Conservation (phyloP, 2,113 vertebrate species). For the Hippocampus mohnikei region DNA sequence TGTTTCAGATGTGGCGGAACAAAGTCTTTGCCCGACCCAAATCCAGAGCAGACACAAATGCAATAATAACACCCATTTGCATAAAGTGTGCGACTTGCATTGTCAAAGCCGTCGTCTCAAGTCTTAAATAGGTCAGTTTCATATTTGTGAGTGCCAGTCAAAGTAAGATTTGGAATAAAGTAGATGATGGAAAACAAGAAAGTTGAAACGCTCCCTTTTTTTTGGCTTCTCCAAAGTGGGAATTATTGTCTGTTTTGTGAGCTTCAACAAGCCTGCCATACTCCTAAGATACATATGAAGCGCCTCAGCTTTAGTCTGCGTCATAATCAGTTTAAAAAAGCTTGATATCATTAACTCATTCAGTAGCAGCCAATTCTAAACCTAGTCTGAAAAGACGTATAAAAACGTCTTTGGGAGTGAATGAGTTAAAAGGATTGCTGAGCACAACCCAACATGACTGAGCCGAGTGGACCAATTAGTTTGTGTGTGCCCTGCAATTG, state of each 20-base stretch:
- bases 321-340: constrained; percentile 44
- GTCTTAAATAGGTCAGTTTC: constrained; percentile 42
- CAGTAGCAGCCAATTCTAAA: no score
- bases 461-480: background rate
- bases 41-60: constrained; percentile 18
- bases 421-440: no score
- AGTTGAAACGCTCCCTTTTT: background rate
- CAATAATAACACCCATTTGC: constrained; percentile 9
- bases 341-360: background rate
- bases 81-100: constrained; percentile 8
- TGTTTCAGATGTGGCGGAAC: constrained; percentile 1
- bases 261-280: constrained; percentile 28
- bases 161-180: constrained; percentile 28
- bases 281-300: constrained; percentile 17
- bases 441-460: background rate
- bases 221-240: constrained; percentile 8
- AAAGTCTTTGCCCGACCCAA: constrained; percentile 29
- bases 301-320: constrained; percentile 41
- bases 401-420: no score
- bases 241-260: constrained; percentile 15
- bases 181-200: constrained; percentile 1
- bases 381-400: no score
- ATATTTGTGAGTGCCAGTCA: constrained; percentile 24
- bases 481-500: no score
- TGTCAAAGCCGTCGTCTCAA: constrained; percentile 1